Evolutionary conservation across 2,888 invertebrate genomes (phyloP), one percentile per base, ranked within the genome.

Genomic region (Xylocampa areola): DNA sequence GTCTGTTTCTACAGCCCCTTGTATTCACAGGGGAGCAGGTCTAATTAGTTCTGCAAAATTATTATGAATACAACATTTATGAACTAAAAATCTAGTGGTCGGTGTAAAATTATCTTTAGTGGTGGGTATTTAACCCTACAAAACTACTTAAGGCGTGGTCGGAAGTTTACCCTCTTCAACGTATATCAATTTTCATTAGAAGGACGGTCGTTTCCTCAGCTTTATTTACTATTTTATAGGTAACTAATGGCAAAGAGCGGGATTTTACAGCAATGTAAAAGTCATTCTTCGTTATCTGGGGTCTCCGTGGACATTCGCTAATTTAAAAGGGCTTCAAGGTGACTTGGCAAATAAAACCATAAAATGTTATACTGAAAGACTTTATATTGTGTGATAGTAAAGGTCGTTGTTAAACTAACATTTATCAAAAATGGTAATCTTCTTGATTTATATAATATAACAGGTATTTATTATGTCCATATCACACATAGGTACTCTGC

Each of bases 221-320:
- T 41, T 66, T 67, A 59, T 51, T 40, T 29, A 21, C 50, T 39
- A 48, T 51, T 60, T 73, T 71, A 73, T 63, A 48, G 62, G 65
- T 59, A 70, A 57, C 37, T 57, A 53, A 62, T 60, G 48, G 30
- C 49, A 41, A 64, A 74, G 66, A 68, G 68, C 73, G 33, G 11
- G 40, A 63, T 78, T 84, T 84, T 81, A 83, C 66, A 76, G 72
- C 79, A 76, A 53, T 76, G 72, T 82, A 80, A 85, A 85, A 81
- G 84, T 80, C 87, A 85, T 79, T 87, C 85, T 82, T 84, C 81
- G 85, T 88, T 87, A 77, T 69, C 45, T 16, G 72, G 65, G 71
- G 74, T 63, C 68, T 58, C 69, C 58, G 71, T 48, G 57, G 57
- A 62, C 43, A 21, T 66, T 35, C 52, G 74, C 75, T 79, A 79